These are phyloP conservation scores for Asarcornis scutulata DNA, from an alignment of 2,113 vertebrate genomes.

Conservation along the genomic window DNA sequence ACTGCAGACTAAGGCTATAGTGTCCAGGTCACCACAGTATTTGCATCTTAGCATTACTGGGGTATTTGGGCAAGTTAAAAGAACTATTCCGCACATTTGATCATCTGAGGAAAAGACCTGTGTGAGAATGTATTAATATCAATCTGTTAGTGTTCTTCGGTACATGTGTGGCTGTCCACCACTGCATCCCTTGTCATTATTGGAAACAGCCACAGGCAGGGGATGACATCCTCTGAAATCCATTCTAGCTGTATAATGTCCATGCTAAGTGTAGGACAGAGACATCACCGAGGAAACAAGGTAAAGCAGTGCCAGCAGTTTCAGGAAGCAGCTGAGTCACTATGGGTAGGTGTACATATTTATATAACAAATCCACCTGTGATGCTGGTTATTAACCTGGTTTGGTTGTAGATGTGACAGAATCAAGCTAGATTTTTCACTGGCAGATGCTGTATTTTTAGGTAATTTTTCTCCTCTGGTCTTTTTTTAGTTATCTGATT, in stretches of 20 bases:
- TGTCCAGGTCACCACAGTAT: accelerated
- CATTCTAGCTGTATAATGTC: neutral
- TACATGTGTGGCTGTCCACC: neutral
- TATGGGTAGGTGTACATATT: constrained; percentile 4
- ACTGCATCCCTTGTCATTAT: neutral
- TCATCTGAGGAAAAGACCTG: neutral
- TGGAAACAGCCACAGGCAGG: neutral
- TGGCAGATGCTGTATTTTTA: constrained; percentile 50
- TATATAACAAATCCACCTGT: constrained; percentile 61
- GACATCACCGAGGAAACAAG: neutral
- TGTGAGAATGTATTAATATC: neutral
- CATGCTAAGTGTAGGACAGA: neutral
- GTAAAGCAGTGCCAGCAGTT: neutral
- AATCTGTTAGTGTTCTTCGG: neutral
- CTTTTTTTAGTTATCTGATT: neutral
- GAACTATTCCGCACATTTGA: neutral
- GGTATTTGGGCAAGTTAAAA: neutral
- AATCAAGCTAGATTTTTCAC: constrained; percentile 14
- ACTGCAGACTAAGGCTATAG: accelerated
- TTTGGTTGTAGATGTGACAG: neutral
- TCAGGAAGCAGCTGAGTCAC: constrained; percentile 6
- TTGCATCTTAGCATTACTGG: neutral
- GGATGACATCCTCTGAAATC: neutral
- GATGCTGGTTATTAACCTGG: constrained; percentile 44
- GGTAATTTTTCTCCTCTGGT: neutral